Conservation (phyloP, 2,113 vertebrate genomes). For the Callionymus lyra region DNA sequence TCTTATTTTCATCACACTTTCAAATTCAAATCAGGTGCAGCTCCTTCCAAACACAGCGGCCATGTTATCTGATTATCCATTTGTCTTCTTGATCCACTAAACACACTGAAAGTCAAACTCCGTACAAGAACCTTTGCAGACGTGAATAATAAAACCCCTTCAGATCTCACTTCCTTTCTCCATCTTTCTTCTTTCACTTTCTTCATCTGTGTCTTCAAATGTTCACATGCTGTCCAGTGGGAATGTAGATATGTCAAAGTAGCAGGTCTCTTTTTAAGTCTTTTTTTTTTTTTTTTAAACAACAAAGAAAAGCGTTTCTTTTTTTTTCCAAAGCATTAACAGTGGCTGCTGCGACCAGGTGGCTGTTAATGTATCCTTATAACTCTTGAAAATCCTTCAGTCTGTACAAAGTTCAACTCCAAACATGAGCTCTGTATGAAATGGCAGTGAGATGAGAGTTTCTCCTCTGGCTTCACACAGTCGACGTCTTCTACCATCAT, state of each 20-base stretch:
- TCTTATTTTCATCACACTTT: slow-evolving; percentile 35
- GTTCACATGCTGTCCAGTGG: slow-evolving; percentile 54
- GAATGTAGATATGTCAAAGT: slow-evolving; percentile 66
- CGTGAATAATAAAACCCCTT: too few species aligned
- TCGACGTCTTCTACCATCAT: slow-evolving; percentile 18
- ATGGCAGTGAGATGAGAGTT: slow-evolving; percentile 86
- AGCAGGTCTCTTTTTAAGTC: slow-evolving; percentile 37
- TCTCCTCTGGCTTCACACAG: slow-evolving; percentile 63
- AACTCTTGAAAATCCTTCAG: slow-evolving; percentile 22
- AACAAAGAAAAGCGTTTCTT: slow-evolving; percentile 2
- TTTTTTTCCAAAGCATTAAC: slow-evolving; percentile 44
- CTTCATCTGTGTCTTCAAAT: slow-evolving; percentile 29
- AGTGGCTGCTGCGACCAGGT: slow-evolving; percentile 50
- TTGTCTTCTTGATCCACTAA: too few species aligned
- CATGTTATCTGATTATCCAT: too few species aligned
- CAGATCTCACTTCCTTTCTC: slow-evolving; percentile 26
- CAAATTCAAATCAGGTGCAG: slow-evolving; percentile 11
- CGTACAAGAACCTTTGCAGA: too few species aligned
- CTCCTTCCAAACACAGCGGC: background rate
- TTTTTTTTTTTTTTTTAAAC: slow-evolving; percentile 26
- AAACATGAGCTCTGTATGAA: slow-evolving; percentile 64
- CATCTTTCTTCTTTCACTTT: slow-evolving; percentile 15
- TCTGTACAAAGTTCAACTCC: slow-evolving; percentile 64
- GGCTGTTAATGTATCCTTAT: slow-evolving; percentile 20
- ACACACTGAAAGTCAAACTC: too few species aligned